Base-by-base conservation (phyloP, 2,113 vertebrate species). In the Saimiri boliviensis region DNA sequence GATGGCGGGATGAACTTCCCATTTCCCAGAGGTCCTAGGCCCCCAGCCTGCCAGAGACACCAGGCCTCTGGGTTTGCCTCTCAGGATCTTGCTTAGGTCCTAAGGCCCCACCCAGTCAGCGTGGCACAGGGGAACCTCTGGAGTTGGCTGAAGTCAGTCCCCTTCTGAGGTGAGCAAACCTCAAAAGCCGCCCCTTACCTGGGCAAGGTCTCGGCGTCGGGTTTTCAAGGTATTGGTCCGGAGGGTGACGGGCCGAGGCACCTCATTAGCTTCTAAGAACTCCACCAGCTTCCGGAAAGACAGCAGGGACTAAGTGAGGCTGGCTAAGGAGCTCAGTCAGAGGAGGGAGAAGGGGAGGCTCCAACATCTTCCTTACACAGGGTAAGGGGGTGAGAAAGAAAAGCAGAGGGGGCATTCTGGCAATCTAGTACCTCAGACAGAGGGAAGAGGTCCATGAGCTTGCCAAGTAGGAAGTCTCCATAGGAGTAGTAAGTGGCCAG, bases 191-290 rank as follows among this genome's bases (percentile, higher is more conserved):
- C 1, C 8, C 25, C 94, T 98, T 92, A 99, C 99, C 99, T 99
- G 99, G 0, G 99, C 99, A 92, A 99, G 98, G 98, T 99, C 99
- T 90, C 99, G 98, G 52, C 99, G 99, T 87, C 99, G 99, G 0
- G 99, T 99, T 98, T 99, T 99, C 89, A 99, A 98, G 0, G 99
- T 99, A 96, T 99, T 99, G 88, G 99, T 99, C 93, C 99, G 98
- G 86, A 99, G 99, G 8, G 99, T 99, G 94, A 99, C 98, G 0
- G 99, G 99, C 85, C 99, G 99, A 4, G 99, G 99, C 91, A 99
- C 99, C 98, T 99, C 99, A 56, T 99, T 99, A 30, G 99, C 99
- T 97, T 99, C 99, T 56, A 99, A 98, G 95, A 99, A 99, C 84
- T 99, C 99, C n/a, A 99, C 98, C 93, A 99, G 96, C 99, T 99